Conservation (phyloP, 2,888 invertebrate species). For the Morpho achilles region DNA sequence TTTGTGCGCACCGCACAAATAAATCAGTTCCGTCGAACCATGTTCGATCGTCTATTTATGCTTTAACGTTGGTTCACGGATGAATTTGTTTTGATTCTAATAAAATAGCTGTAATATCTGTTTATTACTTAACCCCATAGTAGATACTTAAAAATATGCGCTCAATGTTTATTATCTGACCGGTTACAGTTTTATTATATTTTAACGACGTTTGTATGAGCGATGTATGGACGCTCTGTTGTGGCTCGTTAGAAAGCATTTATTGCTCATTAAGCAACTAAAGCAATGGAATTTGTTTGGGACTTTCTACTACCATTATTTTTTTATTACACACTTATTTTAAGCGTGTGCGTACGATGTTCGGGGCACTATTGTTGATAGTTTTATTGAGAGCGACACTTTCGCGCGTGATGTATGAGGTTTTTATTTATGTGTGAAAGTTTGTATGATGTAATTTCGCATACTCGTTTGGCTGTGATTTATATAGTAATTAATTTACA, state of each 20-base stretch:
- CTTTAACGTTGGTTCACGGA: no score
- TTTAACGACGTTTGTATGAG: conserved; percentile 12
- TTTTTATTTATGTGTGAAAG: conserved; percentile 10
- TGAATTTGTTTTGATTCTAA: no score
- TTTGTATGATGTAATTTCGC: conserved; percentile 2
- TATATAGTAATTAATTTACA: no score
- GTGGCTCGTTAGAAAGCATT: conserved; percentile 20
- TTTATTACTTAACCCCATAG: no score
- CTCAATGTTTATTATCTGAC: conserved; percentile 4
- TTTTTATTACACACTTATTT: conserved; percentile 15
- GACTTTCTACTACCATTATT: conserved; percentile 23
- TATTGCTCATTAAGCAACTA: conserved; percentile 26
- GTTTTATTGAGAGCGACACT: conserved; percentile 8
- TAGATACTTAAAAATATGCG: not conserved
- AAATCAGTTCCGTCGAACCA: no score
- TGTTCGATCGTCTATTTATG: no score
- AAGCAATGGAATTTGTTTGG: conserved; percentile 11
- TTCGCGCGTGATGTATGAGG: conserved; percentile 8
- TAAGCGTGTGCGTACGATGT: conserved; percentile 1
- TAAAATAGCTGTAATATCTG: no score
- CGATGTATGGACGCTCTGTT: conserved; percentile 12
- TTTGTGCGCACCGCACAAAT: no score
- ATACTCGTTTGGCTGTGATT: not conserved
- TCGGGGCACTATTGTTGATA: not conserved
- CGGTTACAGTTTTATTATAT: conserved; percentile 7